Evolutionary conservation across 2,797 vertebrate genomes (phyloP), one percentile per base, ranked within the genome.

Genomic region (Anolis apletophallus): DNA sequence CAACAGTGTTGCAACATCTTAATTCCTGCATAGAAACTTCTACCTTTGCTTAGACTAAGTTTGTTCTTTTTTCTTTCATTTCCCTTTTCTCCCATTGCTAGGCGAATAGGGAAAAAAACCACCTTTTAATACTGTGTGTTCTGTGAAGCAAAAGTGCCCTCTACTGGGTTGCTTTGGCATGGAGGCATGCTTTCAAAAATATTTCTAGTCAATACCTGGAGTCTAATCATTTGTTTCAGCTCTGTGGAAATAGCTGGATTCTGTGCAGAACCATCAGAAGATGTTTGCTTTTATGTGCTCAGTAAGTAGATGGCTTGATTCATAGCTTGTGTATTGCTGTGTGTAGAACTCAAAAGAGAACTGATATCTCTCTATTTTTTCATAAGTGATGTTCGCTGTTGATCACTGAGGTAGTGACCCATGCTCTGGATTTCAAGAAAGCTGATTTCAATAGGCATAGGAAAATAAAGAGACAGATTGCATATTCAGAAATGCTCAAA

Each of bases 1-100:
- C 85, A 21, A 89, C 90, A 84, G n/a, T n/a, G n/a, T 75, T 73
- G 10, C 77, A 82, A 91, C 83, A 80, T 91, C 90, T 89, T 93
- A 92, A 96, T 96, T 96, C 93, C 90, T 96, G 93, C 94, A 94
- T 76, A 93, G 94, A 96, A 94, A 95, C 94, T 95, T 95, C 95
- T 95, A 95, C 95, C 95, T 95, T 93, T 93, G 93, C 92, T 88
- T 88, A 78, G 78, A 87, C 84, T 81, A n/a, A 23, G 59, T 72
- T 46, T 46, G 3, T 46, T 46, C 91, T 89, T 14, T 72, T 78
- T 5, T 12, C 29, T 29, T 11, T 26, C 29, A 11, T 3, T 29
- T 64, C 29, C 12, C 8, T 29, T 64, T 29, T 64, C 11, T 64
- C 9, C 61, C 26, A 64, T 11, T 12, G 7, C 2, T 11, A 10